These are phyloP conservation scores for Apamea crenata DNA, from an alignment of 2,888 invertebrate genomes.

Conservation along the genomic window DNA sequence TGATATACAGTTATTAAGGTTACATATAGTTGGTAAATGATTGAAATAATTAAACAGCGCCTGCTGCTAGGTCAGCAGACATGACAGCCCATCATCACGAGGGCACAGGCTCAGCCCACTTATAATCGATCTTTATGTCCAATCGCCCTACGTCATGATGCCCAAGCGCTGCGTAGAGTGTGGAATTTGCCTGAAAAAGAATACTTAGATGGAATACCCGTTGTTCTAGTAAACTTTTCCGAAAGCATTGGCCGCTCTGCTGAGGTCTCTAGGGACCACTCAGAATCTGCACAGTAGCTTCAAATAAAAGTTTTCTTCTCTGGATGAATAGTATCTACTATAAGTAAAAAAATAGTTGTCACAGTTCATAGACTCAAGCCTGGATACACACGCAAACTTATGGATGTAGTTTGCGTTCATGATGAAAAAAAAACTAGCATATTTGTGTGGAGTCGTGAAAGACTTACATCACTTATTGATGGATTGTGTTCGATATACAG, in stretches of 20 bases:
- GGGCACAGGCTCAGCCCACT: background rate
- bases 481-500: background rate
- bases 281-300: background rate
- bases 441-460: background rate
- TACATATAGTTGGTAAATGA: background rate
- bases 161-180: background rate
- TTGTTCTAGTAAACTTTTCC: background rate
- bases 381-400: background rate
- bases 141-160: background rate
- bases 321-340: too few relatives aligned
- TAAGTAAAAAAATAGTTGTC: background rate
- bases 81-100: background rate
- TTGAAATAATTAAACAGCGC: slow-evolving; percentile 1
- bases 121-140: background rate
- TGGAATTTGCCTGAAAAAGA: background rate
- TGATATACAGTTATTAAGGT: background rate
- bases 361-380: background rate
- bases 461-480: background rate
- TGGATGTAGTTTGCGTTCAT: background rate
- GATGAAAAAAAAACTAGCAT: background rate
- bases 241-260: background rate
- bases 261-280: background rate
- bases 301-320: too few relatives aligned
- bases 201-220: background rate
- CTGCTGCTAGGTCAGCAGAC: background rate